A percentile compares a stretch with the other conserved stretches of the same genome.
These are phyloP conservation scores for Achlya flavicornis DNA, from an alignment of 2,888 invertebrate species.

Conservation along the genomic window DNA sequence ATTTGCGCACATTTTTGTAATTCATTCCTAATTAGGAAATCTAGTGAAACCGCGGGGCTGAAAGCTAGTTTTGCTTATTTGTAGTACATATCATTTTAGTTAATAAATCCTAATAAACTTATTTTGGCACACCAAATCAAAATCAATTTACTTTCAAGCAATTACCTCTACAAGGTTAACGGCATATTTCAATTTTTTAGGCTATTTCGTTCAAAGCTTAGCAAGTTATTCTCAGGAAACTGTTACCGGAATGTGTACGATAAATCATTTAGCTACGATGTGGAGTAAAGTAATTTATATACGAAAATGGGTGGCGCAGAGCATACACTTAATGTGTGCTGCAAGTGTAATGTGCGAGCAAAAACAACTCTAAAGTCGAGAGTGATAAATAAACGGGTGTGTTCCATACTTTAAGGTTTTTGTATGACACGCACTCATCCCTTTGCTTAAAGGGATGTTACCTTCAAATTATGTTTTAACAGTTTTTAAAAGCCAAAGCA, in stretches of 20 bases:
- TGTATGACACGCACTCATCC: constrained; percentile 12
- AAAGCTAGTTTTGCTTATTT: no score
- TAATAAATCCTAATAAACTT: no score
- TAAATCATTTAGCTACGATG: neutral
- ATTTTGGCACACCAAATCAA: neutral
- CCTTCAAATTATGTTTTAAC: neutral
- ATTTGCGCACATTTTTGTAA: no score
- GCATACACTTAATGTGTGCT: constrained; percentile 12
- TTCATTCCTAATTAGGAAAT: no score
- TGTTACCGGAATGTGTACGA: neutral
- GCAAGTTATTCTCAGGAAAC: neutral
- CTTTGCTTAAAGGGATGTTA: neutral
- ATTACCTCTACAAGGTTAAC: neutral
- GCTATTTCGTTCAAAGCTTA: neutral
- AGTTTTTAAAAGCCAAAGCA: no score
- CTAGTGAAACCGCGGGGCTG: no score
- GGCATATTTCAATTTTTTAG: neutral
- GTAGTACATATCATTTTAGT: no score
- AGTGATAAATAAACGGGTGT: constrained; percentile 30
- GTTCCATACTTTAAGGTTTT: constrained; percentile 8
- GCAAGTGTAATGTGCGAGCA: constrained; percentile 28
- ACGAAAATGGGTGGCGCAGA: neutral
- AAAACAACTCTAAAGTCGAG: constrained; percentile 30
- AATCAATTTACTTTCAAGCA: neutral
- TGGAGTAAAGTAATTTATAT: neutral